Evolutionary conservation across 2,888 invertebrate species (phyloP).

Genomic region (Elmis aenea): DNA sequence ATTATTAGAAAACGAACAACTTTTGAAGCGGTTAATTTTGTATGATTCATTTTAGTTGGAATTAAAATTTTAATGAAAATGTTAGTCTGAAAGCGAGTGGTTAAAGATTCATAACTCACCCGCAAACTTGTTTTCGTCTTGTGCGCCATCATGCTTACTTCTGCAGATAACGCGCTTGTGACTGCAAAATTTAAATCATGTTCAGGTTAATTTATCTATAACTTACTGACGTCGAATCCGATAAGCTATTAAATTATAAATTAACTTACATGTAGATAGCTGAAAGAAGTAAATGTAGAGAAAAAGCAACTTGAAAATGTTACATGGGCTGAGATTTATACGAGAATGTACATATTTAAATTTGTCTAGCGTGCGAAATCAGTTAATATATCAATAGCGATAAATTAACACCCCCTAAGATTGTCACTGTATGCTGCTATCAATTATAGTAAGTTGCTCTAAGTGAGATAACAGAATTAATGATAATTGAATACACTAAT

Average conservation of each 20-base stretch:
- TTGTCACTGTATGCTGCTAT: too few species aligned
- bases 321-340: too few species aligned
- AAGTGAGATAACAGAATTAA: too few species aligned
- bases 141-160: constrained; percentile 19
- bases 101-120: constrained; percentile 29
- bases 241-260: constrained; percentile 11
- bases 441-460: too few species aligned
- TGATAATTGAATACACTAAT: too few species aligned
- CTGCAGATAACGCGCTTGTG: constrained; percentile 17
- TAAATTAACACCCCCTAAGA: too few species aligned
- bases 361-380: constrained; percentile 7
- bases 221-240: constrained; percentile 13
- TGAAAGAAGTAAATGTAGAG: background rate
- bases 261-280: constrained; percentile 1
- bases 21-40: constrained; percentile 31
- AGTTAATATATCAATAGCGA: too few species aligned
- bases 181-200: constrained; percentile 19
- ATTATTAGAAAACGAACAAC: constrained; percentile 8
- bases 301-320: too few species aligned
- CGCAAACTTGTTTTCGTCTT: constrained; percentile 23
- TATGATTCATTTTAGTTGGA: constrained; percentile 29
- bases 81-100: constrained; percentile 20
- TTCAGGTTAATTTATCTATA: constrained; percentile 26
- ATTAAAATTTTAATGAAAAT: constrained; percentile 33
- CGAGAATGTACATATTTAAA: background rate